Base-by-base conservation (phyloP, 2,888 invertebrate species). In the Rhagophthalmus giganteus region DNA sequence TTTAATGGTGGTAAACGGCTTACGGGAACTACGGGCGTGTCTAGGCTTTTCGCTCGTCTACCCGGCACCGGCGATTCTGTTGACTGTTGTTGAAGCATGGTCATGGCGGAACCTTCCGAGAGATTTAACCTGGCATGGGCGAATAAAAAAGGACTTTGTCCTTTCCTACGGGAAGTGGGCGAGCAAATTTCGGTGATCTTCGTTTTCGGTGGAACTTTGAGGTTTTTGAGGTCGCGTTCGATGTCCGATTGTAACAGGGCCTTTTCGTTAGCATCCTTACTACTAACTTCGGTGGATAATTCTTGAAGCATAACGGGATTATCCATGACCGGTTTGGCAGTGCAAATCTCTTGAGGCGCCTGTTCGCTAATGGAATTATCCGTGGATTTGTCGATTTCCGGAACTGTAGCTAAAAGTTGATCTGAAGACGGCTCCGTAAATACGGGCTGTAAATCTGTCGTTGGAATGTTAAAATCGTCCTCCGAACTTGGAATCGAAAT, bases 71-170 rank as follows among this genome's bases (percentile, higher is more conserved):
- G 89, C 0, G 89, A 90, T 62, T 84, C 86, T 0, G 86, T 81
- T 4, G 88, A 87, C 64, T 85, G 86, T 71, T 90, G 88, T 69
- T 89, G 87, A 24, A 90, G 71, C 1, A 88, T 76, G 1, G 83
- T 83, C 63, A 88, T 85, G 3, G 86, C 88, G 8, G 91, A 90
- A 0, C 91, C 91, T 75, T 92, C 91, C 0, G 91, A 91, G 2
- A 91, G 76, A 66, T 91, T 91, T 3, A 91, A 76, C 46, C 89
- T 79, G 9, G 88, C 87, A 65, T 88, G 86, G 2, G 90, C 88
- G 72, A 90, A 91, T 0, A 90, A 71, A 57, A 89, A 82, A 0
- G 90, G 87, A 14, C 87, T 87, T 51, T 88, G 87, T 0, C 89
- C 88, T 46, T 85, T 79, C 11, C 87, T 81, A 57, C 84, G 68